Base-by-base conservation (phyloP, 2,113 vertebrate genomes). In the Aleadryas rufinucha region DNA sequence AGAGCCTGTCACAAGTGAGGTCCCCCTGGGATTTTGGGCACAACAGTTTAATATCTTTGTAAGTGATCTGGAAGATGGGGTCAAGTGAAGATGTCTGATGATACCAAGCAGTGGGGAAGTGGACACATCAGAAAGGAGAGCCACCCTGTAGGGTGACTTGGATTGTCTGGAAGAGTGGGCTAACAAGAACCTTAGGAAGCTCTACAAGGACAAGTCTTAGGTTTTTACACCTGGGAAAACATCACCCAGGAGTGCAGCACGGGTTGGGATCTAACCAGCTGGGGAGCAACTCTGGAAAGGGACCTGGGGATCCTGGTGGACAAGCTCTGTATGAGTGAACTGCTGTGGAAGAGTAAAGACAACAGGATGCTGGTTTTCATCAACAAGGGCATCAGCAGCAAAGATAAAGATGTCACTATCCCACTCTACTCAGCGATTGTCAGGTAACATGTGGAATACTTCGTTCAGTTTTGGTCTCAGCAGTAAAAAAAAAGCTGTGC, bases 351-450 rank as follows among this genome's bases (percentile, higher is more conserved):
- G 0, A 27, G 8, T n/a, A 19, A 54, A 61, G 30, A 35, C 18
- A 35, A 3, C 41, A 63, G 12, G 49, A 15, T 71, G 49, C 49
- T 79, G 11, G 21, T 49, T 69, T 47, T 42, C 26, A 41, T 54
- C 63, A 47, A 13, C 17, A 31, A 42, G 41, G 63, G 31, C 41
- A 31, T 61, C 30, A 42, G 30, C 54, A 54, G 18, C 21, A 61
- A 35, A 41, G 54, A 12, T 76, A 16, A 47, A 68, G 13, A 49
- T 13, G 26, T 16, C 31, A 16, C 13, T 76, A 5, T 77, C 41
- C 4, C 6, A 6, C 31, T 54, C 21, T 49, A 13, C 18, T 49
- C 54, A 42, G 30, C 0, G 0, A 18, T 47, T 61, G 9, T 68
- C 78, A 54, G 30, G 41, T 31, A 27, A 28, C 30, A 54, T 6